Conservation (phyloP, 2,888 invertebrate species). For the Cheilosia impressa region DNA sequence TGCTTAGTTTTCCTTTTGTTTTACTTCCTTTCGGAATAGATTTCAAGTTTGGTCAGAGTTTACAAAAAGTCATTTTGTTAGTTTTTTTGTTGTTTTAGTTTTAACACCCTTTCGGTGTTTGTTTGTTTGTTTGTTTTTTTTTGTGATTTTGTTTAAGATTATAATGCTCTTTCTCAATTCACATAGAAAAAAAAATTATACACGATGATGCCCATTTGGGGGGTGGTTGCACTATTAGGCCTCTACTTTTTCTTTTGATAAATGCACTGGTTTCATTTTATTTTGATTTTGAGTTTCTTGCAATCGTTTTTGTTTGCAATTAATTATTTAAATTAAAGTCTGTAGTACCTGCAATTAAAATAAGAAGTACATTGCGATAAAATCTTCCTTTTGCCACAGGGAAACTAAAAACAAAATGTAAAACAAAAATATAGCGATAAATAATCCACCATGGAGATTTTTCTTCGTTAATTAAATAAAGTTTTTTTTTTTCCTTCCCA, state of each 20-base stretch:
- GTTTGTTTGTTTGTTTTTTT: constrained; percentile 3
- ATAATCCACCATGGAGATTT: constrained; percentile 59
- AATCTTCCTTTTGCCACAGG: constrained; percentile 21
- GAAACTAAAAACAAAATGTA: constrained; percentile 16
- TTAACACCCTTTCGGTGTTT: constrained; percentile 27
- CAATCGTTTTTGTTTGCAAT: constrained; percentile 14
- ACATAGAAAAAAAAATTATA: constrained; percentile 19
- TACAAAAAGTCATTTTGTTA: constrained; percentile 54
- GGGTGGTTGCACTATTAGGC: constrained; percentile 48
- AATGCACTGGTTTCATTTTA: constrained; percentile 63
- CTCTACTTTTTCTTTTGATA: constrained; percentile 56
- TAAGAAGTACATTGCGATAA: constrained; percentile 57
- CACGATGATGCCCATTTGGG: constrained; percentile 39
- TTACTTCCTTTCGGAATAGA: constrained; percentile 62
- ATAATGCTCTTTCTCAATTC: constrained; percentile 14
- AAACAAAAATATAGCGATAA: constrained; percentile 14
- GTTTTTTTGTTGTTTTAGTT: constrained; percentile 23
- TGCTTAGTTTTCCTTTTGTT: constrained; percentile 18
- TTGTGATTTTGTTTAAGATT: neutral
- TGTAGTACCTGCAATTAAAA: constrained; percentile 73
- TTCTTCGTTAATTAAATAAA: constrained; percentile 68
- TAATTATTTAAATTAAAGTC: constrained; percentile 63
- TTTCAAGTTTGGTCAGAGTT: constrained; percentile 63
- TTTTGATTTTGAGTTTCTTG: constrained; percentile 31
- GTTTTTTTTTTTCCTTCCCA: constrained; percentile 38